phyloP scores from a whole-genome alignment of 2,797 vertebrate genomes.

The Malurus splendens region DNA sequence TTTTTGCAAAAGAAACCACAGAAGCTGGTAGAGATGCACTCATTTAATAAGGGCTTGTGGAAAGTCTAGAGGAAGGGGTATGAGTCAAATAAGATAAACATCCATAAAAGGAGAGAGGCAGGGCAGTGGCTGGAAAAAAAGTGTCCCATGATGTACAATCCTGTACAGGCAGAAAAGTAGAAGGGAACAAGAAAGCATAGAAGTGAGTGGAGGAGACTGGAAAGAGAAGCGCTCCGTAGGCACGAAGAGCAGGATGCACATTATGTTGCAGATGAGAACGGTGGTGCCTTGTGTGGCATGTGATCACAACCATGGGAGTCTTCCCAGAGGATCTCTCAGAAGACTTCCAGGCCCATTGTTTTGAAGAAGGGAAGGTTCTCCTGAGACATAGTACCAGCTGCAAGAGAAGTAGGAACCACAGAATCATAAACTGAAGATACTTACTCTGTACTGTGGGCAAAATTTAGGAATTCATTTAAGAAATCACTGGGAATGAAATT shows the following conservation, averaged over 20 bases:
- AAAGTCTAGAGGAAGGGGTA: background rate
- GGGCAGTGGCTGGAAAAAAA: background rate
- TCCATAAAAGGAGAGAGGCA: background rate
- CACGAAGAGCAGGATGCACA: background rate
- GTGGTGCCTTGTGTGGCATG: background rate
- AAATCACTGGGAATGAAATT: background rate
- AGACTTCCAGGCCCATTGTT: background rate
- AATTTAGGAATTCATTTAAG: background rate
- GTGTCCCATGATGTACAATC: background rate
- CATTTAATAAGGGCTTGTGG: background rate
- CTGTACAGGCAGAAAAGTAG: background rate
- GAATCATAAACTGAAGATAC: background rate
- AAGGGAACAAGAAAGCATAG: background rate
- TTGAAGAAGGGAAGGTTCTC: background rate
- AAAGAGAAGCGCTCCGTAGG: background rate
- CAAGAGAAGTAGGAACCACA: background rate
- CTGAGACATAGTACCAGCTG: background rate
- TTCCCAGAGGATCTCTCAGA: background rate
- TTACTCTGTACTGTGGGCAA: background rate
- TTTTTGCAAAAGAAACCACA: slow-evolving; percentile 29
- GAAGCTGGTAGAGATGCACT: background rate
- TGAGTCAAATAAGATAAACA: background rate
- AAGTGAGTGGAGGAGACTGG: background rate
- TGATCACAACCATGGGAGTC: background rate
- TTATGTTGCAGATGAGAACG: background rate